Percentiles rank a stretch among this genome's conserved stretches.
Evolutionary conservation across 2,113 vertebrate genomes (phyloP).

Genomic region (Brachirus orientalis): DNA sequence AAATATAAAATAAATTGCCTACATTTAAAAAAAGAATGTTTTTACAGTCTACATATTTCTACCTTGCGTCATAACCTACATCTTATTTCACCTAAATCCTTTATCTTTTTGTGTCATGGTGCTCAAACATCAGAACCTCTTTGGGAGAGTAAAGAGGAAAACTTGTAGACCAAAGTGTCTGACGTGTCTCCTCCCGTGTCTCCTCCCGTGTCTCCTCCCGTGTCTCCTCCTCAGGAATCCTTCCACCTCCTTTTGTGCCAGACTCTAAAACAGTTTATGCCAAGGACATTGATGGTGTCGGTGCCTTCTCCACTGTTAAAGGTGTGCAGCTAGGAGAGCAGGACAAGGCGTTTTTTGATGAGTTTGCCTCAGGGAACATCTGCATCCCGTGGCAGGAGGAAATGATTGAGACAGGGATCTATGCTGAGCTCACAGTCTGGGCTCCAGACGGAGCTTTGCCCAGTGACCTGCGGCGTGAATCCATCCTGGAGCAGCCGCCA

Average conservation of each 20-base stretch:
- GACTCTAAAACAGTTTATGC: conserved; percentile 90
- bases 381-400: conserved; percentile 92
- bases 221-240: conserved; percentile 79
- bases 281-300: conserved; percentile 86
- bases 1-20: too few relatives aligned
- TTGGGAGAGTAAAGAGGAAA: neutral
- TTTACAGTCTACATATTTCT: too few relatives aligned
- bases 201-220: too few relatives aligned
- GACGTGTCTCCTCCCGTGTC: neutral
- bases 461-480: conserved; percentile 81
- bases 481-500: conserved; percentile 71
- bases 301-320: conserved; percentile 88
- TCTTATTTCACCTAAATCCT: too few relatives aligned
- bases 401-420: conserved; percentile 89
- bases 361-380: conserved; percentile 88
- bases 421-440: conserved; percentile 85
- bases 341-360: conserved; percentile 82
- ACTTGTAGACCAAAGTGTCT: neutral
- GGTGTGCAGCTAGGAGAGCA: conserved; percentile 82
- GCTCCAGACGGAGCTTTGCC: conserved; percentile 74
- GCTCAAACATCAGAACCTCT: too few relatives aligned
- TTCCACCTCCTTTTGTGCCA: conserved; percentile 86
- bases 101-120: too few relatives aligned
- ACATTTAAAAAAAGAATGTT: too few relatives aligned
- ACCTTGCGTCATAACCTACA: too few relatives aligned